A percentile compares a stretch with the other conserved stretches of the same genome.
phyloP scores from a whole-genome alignment of 2,888 invertebrate genomes.

The Torymus texanus region DNA sequence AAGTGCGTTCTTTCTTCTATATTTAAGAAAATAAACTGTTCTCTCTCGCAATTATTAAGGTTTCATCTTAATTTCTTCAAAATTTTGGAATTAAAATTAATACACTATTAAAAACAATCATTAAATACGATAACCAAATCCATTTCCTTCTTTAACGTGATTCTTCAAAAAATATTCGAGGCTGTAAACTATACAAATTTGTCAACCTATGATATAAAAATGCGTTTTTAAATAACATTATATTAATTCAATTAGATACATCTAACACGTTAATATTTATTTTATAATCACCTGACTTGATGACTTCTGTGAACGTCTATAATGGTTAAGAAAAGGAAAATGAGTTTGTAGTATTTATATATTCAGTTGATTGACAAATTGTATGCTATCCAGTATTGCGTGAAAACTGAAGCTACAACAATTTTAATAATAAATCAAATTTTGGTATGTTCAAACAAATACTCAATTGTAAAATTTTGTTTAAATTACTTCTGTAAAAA shows the following conservation, averaged over 20 bases:
- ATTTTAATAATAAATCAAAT: conserved; percentile 5
- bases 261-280: conserved; percentile 62
- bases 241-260: conserved; percentile 64
- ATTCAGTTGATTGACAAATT: conserved; percentile 53
- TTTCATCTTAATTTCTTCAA: conserved; percentile 23
- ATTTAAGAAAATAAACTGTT: conserved; percentile 29
- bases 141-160: conserved; percentile 1
- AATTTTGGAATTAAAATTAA: conserved; percentile 14
- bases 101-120: neutral
- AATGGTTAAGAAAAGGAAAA: conserved; percentile 38
- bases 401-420: conserved; percentile 45
- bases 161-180: conserved; percentile 66
- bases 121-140: neutral
- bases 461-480: neutral
- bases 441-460: neutral
- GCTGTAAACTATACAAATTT: conserved; percentile 65
- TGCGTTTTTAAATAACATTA: conserved; percentile 66
- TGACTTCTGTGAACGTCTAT: conserved; percentile 38
- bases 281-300: conserved; percentile 55
- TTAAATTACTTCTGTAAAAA: neutral
- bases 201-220: conserved; percentile 68
- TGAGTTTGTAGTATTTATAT: conserved; percentile 43
- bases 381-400: conserved; percentile 36
- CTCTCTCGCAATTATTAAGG: conserved; percentile 18
- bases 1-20: conserved; percentile 9